Evolutionary conservation across 2,797 vertebrate genomes (phyloP).

Genomic region (Thripadectes ignobilis): DNA sequence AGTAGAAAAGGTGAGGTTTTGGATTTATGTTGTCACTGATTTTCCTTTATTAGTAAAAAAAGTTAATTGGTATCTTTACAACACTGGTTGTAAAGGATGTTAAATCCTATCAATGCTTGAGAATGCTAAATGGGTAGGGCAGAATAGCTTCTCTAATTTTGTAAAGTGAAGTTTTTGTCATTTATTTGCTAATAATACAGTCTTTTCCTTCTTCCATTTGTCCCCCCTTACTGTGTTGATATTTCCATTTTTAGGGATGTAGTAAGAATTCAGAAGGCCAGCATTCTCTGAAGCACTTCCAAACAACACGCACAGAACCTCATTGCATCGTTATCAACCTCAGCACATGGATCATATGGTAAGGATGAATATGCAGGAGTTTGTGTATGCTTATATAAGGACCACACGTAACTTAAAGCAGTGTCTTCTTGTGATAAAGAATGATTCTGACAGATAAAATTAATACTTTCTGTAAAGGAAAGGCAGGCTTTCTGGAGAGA

Average conservation of each 20-base stretch:
- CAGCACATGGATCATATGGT: constrained; percentile 95
- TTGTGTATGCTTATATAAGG: neutral
- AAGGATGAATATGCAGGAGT: constrained; percentile 50
- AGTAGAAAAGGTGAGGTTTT: neutral
- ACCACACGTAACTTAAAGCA: neutral
- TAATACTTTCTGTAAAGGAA: neutral
- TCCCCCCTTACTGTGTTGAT: neutral
- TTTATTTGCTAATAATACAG: neutral
- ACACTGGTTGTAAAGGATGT: neutral
- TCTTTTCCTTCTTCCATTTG: neutral
- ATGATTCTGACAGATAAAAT: neutral
- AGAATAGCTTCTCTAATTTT: neutral
- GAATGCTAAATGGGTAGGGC: neutral
- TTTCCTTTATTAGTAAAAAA: neutral
- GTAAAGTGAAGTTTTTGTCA: neutral
- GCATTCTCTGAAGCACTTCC: constrained; percentile 91
- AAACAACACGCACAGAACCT: constrained; percentile 81
- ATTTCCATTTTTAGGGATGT: constrained; percentile 81
- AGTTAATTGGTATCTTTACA: neutral
- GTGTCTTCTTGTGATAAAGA: neutral
- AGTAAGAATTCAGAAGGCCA: constrained; percentile 88
- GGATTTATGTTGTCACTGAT: neutral
- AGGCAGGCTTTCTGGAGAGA: neutral
- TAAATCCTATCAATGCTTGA: neutral
- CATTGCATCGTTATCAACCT: constrained; percentile 93